phyloP scores from a whole-genome alignment of 2,888 invertebrate species.

The Hyppa rectilinea region DNA sequence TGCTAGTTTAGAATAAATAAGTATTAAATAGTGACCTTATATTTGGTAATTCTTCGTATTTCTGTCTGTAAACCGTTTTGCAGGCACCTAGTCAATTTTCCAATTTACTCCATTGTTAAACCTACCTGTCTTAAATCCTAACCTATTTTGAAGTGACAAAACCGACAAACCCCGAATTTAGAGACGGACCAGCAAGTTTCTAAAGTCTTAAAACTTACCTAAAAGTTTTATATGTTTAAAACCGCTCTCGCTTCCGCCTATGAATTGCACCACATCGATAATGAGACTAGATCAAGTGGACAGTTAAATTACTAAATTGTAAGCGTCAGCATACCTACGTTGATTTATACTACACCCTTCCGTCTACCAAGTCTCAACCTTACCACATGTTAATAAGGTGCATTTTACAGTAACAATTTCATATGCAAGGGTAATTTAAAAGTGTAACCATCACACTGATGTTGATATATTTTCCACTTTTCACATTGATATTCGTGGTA shows the following conservation, averaged over 20 bases:
- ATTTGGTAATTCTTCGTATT: not conserved
- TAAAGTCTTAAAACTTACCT: not conserved
- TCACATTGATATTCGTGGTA: slow-evolving; percentile 71
- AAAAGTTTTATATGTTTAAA: not conserved
- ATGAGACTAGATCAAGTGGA: slow-evolving; percentile 84
- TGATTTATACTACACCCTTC: slow-evolving; percentile 75
- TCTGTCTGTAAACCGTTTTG: not conserved
- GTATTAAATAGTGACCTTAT: too few relatives aligned
- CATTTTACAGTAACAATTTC: slow-evolving; percentile 17
- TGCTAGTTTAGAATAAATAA: too few relatives aligned
- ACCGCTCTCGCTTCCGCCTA: slow-evolving; percentile 26
- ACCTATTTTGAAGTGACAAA: not conserved
- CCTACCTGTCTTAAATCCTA: not conserved
- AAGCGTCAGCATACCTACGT: slow-evolving; percentile 79
- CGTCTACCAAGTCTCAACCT: slow-evolving; percentile 47
- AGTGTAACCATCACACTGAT: slow-evolving; percentile 78
- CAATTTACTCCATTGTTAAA: not conserved
- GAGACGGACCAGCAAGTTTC: not conserved
- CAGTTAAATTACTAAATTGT: slow-evolving; percentile 86
- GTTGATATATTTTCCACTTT: slow-evolving; percentile 79
- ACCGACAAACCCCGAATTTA: not conserved
- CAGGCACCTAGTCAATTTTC: not conserved
- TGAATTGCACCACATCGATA: slow-evolving; percentile 65
- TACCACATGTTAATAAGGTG: slow-evolving; percentile 2
- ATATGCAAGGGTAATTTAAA: slow-evolving; percentile 66